A percentile compares a stretch with the other conserved stretches of the same genome.
Conservation (phyloP, 2,113 vertebrate species). For the Centropus unirufus region DNA sequence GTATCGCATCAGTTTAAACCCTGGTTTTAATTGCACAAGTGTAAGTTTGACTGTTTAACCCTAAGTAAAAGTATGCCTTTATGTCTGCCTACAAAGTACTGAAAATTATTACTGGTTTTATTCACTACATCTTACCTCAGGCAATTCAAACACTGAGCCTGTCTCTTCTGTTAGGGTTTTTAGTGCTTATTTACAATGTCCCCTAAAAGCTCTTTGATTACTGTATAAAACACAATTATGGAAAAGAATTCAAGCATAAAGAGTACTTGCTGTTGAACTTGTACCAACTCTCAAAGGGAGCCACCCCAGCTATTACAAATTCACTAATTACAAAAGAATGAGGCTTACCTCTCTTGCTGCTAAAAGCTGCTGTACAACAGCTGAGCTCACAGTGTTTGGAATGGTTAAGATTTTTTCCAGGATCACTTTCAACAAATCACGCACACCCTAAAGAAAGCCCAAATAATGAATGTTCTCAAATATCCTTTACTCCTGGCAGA, state of each 20-base stretch:
- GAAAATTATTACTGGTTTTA: background rate
- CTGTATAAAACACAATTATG: background rate
- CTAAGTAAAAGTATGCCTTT: background rate
- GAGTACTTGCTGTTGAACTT: background rate
- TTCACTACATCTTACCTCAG: background rate
- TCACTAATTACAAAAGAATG: background rate
- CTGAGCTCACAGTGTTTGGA: constrained; percentile 94
- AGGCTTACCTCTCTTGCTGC: constrained; percentile 90
- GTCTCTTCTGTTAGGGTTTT: background rate
- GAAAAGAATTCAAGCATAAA: background rate
- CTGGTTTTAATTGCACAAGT: background rate
- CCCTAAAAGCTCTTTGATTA: background rate
- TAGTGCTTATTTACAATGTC: background rate
- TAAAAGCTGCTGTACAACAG: constrained; percentile 94
- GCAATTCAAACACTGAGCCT: background rate
- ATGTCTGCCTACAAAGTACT: background rate
- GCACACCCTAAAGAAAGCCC: constrained; percentile 84
- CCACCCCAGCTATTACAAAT: background rate
- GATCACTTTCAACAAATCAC: constrained; percentile 93
- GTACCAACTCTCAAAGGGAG: background rate
- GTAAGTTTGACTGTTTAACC: background rate
- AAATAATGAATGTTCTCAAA: background rate
- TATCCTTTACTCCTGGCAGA: background rate
- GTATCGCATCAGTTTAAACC: background rate
- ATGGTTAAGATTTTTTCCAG: constrained; percentile 96